Evolutionary conservation across 2,888 invertebrate species (phyloP), one percentile per base, ranked within the genome.

Genomic region (Lochmaea capreae): DNA sequence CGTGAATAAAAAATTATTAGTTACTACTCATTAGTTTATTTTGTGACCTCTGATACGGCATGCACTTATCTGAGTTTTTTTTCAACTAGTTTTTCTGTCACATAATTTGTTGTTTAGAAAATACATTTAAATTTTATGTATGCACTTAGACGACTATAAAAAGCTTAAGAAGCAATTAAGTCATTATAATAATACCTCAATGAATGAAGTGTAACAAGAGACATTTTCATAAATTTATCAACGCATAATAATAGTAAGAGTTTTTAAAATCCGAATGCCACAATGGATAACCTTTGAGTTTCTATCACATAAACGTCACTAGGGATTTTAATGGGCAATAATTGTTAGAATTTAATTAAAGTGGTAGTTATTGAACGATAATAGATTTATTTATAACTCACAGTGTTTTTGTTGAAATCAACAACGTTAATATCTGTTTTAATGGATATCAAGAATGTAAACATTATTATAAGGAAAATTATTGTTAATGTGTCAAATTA

Each of bases 301-400:
- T 42, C 43, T 67, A 68, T 43, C 63, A 49, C 67, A 70, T 71
- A 70, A 67, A 73, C 71, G 71, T 72, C 73, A 71, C 49, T 67
- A 69, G 46, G 58, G 54, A 65, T 71, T 73, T 74, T 73, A 72
- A 76, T 59, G 68, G 65, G 10, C 65, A 67, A 68, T 76, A 74
- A 76, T 66, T 76, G 76, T 66, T 71, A 72, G 57, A 67, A 39
- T 71, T 77, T 76, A 73, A 77, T 77, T 74, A 67, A 74, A 76
- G 42, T 57, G 43, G 65, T 65, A 69, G 67, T 76, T 70, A 77
- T 77, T 76, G 76, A 77, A 76, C 72, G 77, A 77, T 77, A 76
- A 75, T 67, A 46, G 58, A 65, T 67, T 71, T 75, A 75, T 77
- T 77, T 75, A 77, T 77, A 73, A 52, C 68, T 49, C 62, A 61